A percentile compares a stretch with the other conserved stretches of the same genome.
Evolutionary conservation across 2,797 vertebrate species (phyloP).

Genomic region (Tolypeutes matacus): DNA sequence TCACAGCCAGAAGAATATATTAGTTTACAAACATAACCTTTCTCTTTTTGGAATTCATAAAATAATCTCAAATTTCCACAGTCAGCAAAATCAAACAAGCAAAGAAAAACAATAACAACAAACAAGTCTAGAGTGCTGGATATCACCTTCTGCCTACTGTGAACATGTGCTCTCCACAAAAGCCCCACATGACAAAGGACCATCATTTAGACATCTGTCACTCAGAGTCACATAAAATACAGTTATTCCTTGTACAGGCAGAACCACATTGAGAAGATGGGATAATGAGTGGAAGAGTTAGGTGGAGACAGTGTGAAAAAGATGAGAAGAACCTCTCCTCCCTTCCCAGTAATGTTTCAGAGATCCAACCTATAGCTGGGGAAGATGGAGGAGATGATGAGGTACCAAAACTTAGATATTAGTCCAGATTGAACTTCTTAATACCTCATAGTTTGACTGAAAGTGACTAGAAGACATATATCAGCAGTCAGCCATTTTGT

Average conservation of each 20-base stretch:
- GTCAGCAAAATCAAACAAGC: background rate
- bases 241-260: rapidly evolving
- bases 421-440: background rate
- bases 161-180: background rate
- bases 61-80: no score
- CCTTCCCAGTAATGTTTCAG: background rate
- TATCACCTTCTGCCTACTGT: background rate
- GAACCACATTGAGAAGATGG: background rate
- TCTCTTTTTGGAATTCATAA: no score
- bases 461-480: background rate
- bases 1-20: no score
- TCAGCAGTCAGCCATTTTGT: background rate
- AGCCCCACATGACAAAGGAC: background rate
- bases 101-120: background rate
- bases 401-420: background rate
- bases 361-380: rapidly evolving
- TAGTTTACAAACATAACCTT: no score
- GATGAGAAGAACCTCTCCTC: rapidly evolving
- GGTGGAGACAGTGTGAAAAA: background rate
- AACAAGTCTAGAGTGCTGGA: background rate
- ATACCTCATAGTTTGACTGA: background rate
- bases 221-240: background rate
- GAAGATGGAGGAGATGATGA: background rate
- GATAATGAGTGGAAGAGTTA: background rate
- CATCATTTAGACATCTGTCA: background rate